These are phyloP conservation scores for Drosophila percnosoma DNA, from an alignment of 2,888 invertebrate species.

Conservation along the genomic window DNA sequence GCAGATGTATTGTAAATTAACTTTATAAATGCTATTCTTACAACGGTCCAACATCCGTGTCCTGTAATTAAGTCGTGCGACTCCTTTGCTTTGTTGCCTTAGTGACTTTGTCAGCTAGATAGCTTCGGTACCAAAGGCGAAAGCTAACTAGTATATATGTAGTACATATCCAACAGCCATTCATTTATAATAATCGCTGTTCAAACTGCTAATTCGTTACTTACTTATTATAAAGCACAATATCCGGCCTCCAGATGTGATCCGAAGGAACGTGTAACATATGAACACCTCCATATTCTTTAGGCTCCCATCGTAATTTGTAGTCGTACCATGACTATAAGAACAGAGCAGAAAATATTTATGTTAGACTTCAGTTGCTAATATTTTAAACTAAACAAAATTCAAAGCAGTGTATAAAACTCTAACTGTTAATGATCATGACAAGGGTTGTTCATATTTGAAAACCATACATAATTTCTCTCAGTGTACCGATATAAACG, in stretches of 20 bases:
- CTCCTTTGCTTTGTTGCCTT: neutral
- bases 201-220: slow-evolving; percentile 61
- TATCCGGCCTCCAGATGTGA: slow-evolving; percentile 93
- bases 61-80: neutral
- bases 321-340: slow-evolving; percentile 93
- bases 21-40: neutral
- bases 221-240: slow-evolving; percentile 93
- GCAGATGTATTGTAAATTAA: neutral
- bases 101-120: too few species aligned
- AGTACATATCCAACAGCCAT: slow-evolving; percentile 6
- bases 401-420: neutral
- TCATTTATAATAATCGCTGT: neutral
- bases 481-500: too few species aligned
- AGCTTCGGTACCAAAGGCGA: neutral
- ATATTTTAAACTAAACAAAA: neutral
- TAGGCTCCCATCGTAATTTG: slow-evolving; percentile 94
- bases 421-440: neutral
- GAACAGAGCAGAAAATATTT: slow-evolving; percentile 6
- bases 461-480: neutral
- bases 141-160: neutral
- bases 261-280: slow-evolving; percentile 94
- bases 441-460: neutral
- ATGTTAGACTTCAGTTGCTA: neutral
- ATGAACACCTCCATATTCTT: slow-evolving; percentile 93
- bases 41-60: neutral